Evolutionary conservation across 2,113 vertebrate genomes (phyloP).

Genomic region (Oncorhynchus mykiss): DNA sequence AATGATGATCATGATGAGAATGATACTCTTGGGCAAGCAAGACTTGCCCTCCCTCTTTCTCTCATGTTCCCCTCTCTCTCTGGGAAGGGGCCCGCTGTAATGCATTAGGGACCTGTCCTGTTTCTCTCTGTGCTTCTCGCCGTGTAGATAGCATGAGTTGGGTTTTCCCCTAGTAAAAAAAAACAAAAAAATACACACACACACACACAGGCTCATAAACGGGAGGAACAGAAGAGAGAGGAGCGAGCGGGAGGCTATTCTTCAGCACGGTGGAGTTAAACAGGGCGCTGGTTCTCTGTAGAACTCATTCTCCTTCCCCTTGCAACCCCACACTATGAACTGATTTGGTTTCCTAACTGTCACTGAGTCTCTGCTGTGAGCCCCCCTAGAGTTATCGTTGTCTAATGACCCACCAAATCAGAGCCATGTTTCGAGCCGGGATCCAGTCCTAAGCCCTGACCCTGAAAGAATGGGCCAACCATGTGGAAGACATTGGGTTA

Average conservation of each 20-base stretch:
- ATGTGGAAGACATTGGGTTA: too few relatives aligned
- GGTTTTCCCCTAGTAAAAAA: slow-evolving; percentile 68
- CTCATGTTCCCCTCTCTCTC: neutral
- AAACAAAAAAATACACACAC: too few relatives aligned
- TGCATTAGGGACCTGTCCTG: slow-evolving; percentile 58
- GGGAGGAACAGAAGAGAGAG: slow-evolving; percentile 24
- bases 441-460: neutral
- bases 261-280: neutral
- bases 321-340: neutral
- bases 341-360: neutral
- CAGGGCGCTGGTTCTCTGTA: neutral
- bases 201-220: slow-evolving; percentile 33
- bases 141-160: slow-evolving; percentile 28
- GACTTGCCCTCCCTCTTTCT: neutral
- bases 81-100: slow-evolving; percentile 61
- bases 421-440: neutral
- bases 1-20: neutral
- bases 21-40: neutral
- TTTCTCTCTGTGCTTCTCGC: slow-evolving; percentile 45
- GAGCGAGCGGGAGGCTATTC: neutral
- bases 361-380: neutral
- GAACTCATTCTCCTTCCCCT: neutral
- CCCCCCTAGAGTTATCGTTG: neutral
- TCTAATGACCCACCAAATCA: neutral
- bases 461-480: too few relatives aligned